These are phyloP conservation scores for Tamandua tetradactyla DNA, from an alignment of 2,797 vertebrate genomes.

Conservation along the genomic window DNA sequence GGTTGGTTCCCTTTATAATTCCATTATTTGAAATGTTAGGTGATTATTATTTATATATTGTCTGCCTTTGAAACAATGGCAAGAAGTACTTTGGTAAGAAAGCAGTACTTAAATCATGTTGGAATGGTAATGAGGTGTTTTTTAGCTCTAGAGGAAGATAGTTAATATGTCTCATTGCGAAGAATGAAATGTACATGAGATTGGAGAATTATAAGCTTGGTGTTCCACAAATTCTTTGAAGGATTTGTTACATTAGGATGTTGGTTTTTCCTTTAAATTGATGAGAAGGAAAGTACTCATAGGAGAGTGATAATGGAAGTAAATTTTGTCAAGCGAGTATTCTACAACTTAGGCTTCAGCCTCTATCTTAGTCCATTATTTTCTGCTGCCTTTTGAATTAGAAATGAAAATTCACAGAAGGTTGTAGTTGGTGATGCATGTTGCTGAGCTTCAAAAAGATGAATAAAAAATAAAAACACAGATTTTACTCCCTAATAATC, in stretches of 20 bases:
- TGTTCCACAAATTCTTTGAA: conserved; percentile 21
- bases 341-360: not conserved
- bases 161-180: conserved; percentile 19
- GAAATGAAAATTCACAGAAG: conserved; percentile 20
- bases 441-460: not conserved
- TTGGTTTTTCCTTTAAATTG: not conserved
- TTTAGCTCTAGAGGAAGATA: conserved; percentile 8
- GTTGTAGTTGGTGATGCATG: not conserved
- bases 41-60: not conserved
- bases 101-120: not conserved
- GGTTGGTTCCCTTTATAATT: not conserved
- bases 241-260: not conserved
- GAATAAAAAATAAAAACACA: not conserved
- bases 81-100: not conserved
- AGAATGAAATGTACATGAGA: not conserved
- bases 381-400: conserved; percentile 9
- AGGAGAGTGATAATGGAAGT: not conserved
- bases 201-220: not conserved
- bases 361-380: not conserved
- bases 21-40: not conserved
- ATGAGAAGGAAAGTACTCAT: conserved; percentile 34
- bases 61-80: conserved; percentile 22
- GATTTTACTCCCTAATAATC: not conserved
- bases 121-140: not conserved
- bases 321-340: not conserved